Base-by-base conservation (phyloP, 2,888 invertebrate genomes). In the Pomacea canaliculata region DNA sequence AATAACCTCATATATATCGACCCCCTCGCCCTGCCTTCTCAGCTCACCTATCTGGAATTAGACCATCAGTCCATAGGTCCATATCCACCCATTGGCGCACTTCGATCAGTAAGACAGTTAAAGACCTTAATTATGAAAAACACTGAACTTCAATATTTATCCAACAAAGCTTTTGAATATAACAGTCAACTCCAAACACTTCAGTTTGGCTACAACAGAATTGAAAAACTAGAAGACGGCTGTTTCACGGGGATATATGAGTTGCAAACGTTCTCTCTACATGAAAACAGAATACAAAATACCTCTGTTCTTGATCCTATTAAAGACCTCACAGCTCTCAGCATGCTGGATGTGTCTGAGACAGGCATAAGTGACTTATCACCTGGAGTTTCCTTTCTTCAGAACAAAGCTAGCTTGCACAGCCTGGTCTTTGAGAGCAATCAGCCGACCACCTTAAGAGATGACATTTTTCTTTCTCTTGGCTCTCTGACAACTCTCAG, bases 351-450 rank as follows among this genome's bases (percentile, higher is more conserved):
- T 16, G 63, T 77, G 23, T 66, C 74, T 3, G n/a, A 65, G 48
- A 71, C 51, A 23, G 27, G 62, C 46, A 51, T 83, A 16, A 68
- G 46, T 59, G 62, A 70, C 27, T 72, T 85, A 49, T 83, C 84
- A 3, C 67, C 67, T 19, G 59, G 23, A 23, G 63, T 72, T 10
- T 68, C 76, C 1, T 71, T 83, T n/a, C 84, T 85, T 51, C 19
- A 69, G 70, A 82, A 83, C 48, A 84, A 85, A 82, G 73, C 76
- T 49, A 79, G 76, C 10, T 78, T 88, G 37, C 74, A 79, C 37
- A 80, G 80, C 60, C 79, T 88, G 7, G 76, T 78, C 49, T 71
- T 88, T n/a, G 80, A 80, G 13, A 69, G 78, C 46, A 85, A 84
- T 37, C 79, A 80, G 27, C 76, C 87, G 5, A 76, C 76, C 37